Percentiles rank a stretch among this genome's conserved stretches.
phyloP scores from a whole-genome alignment of 2,888 invertebrate species.

The Coelinius sp. region DNA sequence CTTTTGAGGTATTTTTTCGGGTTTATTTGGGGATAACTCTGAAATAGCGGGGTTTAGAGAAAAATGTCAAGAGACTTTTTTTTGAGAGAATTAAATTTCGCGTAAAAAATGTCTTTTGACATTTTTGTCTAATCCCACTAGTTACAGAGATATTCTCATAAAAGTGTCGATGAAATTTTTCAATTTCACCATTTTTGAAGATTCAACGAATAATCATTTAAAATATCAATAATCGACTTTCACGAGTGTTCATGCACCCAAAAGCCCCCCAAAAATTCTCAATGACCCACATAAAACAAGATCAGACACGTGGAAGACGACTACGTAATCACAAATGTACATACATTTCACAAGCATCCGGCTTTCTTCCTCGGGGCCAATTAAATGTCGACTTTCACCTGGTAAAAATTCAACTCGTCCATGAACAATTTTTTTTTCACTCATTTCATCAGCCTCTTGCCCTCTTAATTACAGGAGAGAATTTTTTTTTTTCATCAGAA shows the following conservation, averaged over 20 bases:
- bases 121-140: too few relatives aligned
- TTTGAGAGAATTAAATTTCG: too few relatives aligned
- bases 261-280: neutral
- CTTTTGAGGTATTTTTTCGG: too few relatives aligned
- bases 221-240: neutral
- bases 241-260: neutral
- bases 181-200: neutral
- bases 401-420: conserved; percentile 29
- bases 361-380: conserved; percentile 31
- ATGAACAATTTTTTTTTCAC: neutral
- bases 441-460: neutral
- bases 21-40: too few relatives aligned
- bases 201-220: neutral
- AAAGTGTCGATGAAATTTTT: too few relatives aligned
- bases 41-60: too few relatives aligned
- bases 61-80: too few relatives aligned
- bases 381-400: conserved; percentile 31
- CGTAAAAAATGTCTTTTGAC: too few relatives aligned
- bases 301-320: conserved; percentile 32
- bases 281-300: conserved; percentile 49
- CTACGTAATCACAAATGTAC: conserved; percentile 18
- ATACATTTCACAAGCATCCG: conserved; percentile 7
- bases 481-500: conserved; percentile 1
- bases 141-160: too few relatives aligned
- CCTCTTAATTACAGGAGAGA: neutral